Evolutionary conservation across 64 coral and sea anemone genomes (phyloP), one percentile per base, ranked within the genome.

Genomic region (Montipora cactus): DNA sequence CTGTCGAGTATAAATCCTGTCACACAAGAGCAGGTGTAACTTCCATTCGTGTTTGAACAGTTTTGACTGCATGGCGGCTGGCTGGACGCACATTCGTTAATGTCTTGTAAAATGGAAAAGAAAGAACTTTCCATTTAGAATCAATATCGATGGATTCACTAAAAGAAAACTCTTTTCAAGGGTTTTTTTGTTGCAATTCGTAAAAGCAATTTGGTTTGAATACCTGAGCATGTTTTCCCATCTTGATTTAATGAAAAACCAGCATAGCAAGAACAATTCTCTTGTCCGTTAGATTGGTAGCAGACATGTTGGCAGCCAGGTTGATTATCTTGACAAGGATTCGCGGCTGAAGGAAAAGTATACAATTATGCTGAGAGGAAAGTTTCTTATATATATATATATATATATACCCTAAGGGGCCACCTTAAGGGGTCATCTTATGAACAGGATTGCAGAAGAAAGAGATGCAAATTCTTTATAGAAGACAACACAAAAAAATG

Each of bases 151-250:
- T 7, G 52, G 52, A 6, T 55, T 55, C 52, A 55, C 6, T 55
- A 55, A 55, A 10, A 55, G 10, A 0, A 55, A 2, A 7, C 6
- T 7, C 10, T 55, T 55, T 55, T 55, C 5, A 7, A 7, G 5
- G 10, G 0, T 2, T 0, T 55, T 55, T 6, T 10, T 55, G 52
- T 6, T 10, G 10, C 52, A 55, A 55, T 55, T 1, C 0, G 10
- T 71, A 19, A 71, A 1, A 71, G 20, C 4, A 6, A 0, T n/a
- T n/a, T 22, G 1, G 3, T 1, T 71, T n/a, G 20, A 68, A 78
- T 74, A 94, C 92, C 92, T 94, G 77, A 55, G 49, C 92, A 94
- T 4, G 76, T 74, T 44, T 82, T 94, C 12, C 83, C 71, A 19
- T 94, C 92, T 2, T n/a, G 19, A 20, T 75, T 81, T 50, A 94